Evolutionary conservation across 1,140 invertebrate genomes (phyloP), one percentile per base, ranked within the genome.

Genomic region (Drosophila truncata): DNA sequence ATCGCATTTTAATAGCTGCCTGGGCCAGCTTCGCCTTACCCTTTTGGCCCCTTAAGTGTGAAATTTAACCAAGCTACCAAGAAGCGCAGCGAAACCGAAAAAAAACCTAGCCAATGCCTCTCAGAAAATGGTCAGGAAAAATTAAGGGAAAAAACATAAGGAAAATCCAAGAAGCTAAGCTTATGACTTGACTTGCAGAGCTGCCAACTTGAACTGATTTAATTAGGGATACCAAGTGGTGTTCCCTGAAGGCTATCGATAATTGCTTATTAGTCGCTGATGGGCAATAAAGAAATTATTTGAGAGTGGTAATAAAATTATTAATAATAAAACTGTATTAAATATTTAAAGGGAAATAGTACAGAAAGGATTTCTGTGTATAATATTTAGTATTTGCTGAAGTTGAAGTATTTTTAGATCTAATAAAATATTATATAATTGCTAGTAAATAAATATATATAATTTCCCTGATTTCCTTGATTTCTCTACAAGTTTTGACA

Each of bases 21-120:
- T 23, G 20, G 37, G 23, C n/a, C 63, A 44, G 37, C 37, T 23
- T 66, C 37, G 65, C 62, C 70, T 82, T 86, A 86, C 75, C 82
- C 82, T 87, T 86, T 86, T 86, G 79, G 62, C 83, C 83, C 71
- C 70, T 87, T 72, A 79, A 86, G 82, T 86, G 82, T 86, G 83
- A 86, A 86, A 86, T 87, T 82, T 72, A 71, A 49, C 54, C 76
- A 74, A 54, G 57, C 50, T 58, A 57, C 75, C 27, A 27, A n/a
- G 11, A 29, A 29, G 23, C 39, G 41, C 41, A 16, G 20, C 52
- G 35, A 62, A 35, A 25, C n/a, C 20, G 18, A 27, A n/a, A 23
- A 35, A 25, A 47, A 47, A 47, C 1, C 14, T 25, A 60, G 33
- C 25, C 65, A 39, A 14, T 10, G 27, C 27, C 11, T 33, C 23